Evolutionary conservation across 2,888 invertebrate species (phyloP).

Genomic region (Tortricodes alternella): DNA sequence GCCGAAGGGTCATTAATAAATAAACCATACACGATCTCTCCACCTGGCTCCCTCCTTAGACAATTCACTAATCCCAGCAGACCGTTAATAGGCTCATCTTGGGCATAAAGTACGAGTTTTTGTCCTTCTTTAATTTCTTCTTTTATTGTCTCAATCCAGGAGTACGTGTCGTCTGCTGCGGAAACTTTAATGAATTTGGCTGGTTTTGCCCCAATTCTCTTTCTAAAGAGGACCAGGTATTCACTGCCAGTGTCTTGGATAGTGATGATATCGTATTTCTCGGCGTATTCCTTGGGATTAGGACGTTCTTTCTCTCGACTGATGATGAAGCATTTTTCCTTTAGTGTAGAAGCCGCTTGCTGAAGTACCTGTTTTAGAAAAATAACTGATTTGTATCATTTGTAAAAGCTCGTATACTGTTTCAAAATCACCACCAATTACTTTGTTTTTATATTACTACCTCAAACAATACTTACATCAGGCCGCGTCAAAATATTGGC

Average conservation of each 20-base stretch:
- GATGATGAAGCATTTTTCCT: conserved; percentile 84
- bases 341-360: conserved; percentile 72
- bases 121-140: conserved; percentile 68
- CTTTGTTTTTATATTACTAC: background rate
- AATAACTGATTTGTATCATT: background rate
- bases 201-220: conserved; percentile 67
- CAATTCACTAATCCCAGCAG: conserved; percentile 95
- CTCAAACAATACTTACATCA: conserved; percentile 57
- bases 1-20: conserved; percentile 85
- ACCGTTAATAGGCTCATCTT: conserved; percentile 88
- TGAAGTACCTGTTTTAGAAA: conserved; percentile 59
- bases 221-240: conserved; percentile 79
- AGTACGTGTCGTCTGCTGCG: conserved; percentile 61
- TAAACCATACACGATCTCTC: conserved; percentile 84
- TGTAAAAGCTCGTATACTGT: background rate
- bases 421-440: too few relatives aligned
- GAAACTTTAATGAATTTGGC: conserved; percentile 74
- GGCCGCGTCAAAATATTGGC: conserved; percentile 76
- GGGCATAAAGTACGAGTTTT: conserved; percentile 85
- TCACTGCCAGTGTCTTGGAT: conserved; percentile 76
- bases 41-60: conserved; percentile 90
- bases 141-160: conserved; percentile 80
- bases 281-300: conserved; percentile 63
- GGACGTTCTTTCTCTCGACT: conserved; percentile 81
- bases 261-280: conserved; percentile 74